A percentile compares a stretch with the other conserved stretches of the same genome.
phyloP scores from a whole-genome alignment of 2,113 vertebrate genomes.

The Podiceps cristatus region DNA sequence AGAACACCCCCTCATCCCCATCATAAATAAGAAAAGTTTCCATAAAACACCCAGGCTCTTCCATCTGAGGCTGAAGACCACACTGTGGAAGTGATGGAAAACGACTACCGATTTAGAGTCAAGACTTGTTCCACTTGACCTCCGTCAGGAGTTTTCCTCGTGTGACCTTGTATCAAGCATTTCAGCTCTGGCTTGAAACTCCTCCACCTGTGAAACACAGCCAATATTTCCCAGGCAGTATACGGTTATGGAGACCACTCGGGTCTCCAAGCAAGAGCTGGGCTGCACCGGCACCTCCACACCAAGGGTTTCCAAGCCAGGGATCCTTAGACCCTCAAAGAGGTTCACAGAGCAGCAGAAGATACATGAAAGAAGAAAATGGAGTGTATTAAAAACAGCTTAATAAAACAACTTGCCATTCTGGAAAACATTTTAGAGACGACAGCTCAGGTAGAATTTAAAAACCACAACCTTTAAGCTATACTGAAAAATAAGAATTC shows the following conservation, averaged over 20 bases:
- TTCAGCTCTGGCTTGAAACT: background rate
- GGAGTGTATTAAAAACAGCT: background rate
- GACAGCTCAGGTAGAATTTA: background rate
- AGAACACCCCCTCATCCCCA: background rate
- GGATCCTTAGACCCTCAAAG: accelerated
- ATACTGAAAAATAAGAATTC: background rate
- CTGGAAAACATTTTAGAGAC: background rate
- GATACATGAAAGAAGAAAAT: background rate
- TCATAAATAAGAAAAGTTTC: background rate
- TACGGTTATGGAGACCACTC: background rate
- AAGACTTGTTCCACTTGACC: background rate
- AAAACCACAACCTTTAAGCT: background rate
- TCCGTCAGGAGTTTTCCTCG: background rate
- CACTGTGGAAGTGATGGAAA: background rate
- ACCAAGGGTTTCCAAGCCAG: background rate
- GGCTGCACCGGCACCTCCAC: background rate
- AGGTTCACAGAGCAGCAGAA: background rate
- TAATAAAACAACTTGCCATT: background rate
- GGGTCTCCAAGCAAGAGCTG: background rate
- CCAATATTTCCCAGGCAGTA: accelerated
- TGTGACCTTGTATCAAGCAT: background rate
- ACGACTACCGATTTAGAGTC: background rate
- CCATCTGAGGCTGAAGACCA: background rate
- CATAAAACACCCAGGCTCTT: background rate
- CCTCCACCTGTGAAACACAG: background rate